These are phyloP conservation scores for Nothocercus julius DNA, from an alignment of 2,113 vertebrate genomes.

Conservation along the genomic window DNA sequence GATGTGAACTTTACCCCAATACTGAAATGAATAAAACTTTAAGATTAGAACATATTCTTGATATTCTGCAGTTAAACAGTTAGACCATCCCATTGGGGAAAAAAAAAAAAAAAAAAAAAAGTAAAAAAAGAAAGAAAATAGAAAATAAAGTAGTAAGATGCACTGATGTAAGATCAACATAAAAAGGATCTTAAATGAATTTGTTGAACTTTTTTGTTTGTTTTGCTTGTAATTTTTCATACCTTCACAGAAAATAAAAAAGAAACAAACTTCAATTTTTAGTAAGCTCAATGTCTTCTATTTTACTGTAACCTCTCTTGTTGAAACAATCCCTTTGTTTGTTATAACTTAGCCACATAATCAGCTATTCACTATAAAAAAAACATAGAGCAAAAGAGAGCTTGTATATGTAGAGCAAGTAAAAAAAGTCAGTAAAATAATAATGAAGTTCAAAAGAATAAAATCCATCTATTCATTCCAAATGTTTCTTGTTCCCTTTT, in stretches of 20 bases:
- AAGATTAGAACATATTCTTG: neutral
- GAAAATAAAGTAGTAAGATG: neutral
- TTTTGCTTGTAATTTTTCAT: neutral
- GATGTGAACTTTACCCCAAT: no score
- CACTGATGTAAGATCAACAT: neutral
- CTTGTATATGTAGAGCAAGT: accelerated
- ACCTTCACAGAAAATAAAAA: neutral
- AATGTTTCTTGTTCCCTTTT: neutral
- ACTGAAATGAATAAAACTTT: neutral
- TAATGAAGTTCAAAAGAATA: neutral
- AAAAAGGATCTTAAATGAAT: neutral
- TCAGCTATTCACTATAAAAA: neutral
- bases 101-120: neutral
- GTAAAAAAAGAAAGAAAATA: neutral
- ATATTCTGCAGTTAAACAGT: neutral
- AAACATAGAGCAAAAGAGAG: neutral
- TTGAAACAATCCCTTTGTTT: neutral
- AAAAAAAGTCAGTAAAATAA: neutral
- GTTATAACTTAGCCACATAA: neutral
- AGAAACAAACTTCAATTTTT: neutral
- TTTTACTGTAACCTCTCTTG: neutral
- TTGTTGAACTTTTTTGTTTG: neutral
- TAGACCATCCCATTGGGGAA: neutral
- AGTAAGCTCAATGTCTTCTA: neutral
- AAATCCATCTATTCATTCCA: neutral